Conservation (phyloP, 2,797 vertebrate genomes). For the Synanceia verrucosa region DNA sequence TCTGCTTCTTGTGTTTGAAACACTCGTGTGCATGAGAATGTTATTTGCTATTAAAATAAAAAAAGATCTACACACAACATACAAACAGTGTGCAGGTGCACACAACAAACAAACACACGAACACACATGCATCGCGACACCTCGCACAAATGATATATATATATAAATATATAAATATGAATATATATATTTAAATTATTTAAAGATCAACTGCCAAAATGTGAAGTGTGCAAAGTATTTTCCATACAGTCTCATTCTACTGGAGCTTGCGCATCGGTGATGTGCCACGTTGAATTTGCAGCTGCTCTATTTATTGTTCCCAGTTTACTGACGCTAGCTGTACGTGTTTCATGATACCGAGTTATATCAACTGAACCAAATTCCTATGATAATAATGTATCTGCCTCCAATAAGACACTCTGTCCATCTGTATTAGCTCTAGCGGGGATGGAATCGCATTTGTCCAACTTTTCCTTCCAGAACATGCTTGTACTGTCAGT, state of each 20-base stretch:
- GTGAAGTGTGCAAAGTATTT: constrained; percentile 95
- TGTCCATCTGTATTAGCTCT: constrained; percentile 82
- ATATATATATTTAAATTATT: constrained; percentile 85
- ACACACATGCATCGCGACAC: constrained; percentile 41
- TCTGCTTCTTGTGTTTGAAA: constrained; percentile 99
- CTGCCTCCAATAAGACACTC: constrained; percentile 83
- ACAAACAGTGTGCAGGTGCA: constrained; percentile 55
- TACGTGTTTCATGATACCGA: constrained; percentile 88
- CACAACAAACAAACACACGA: constrained; percentile 23
- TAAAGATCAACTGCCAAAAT: constrained; percentile 92
- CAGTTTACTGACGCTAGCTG: constrained; percentile 90
- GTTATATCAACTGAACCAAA: constrained; percentile 89
- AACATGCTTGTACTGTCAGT: constrained; percentile 88
- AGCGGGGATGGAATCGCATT: constrained; percentile 73
- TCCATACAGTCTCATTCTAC: constrained; percentile 86
- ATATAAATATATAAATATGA: constrained; percentile 86
- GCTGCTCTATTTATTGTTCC: constrained; percentile 91
- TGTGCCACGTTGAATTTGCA: constrained; percentile 85
- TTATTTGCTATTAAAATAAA: constrained; percentile 93
- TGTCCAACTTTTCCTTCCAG: constrained; percentile 76
- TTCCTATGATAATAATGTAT: constrained; percentile 84
- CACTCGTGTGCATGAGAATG: constrained; percentile 99
- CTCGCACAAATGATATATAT: constrained; percentile 72
- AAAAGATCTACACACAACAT: constrained; percentile 78
- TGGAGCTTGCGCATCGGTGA: constrained; percentile 91